Evolutionary conservation across 1,140 invertebrate species (phyloP), one percentile per base, ranked within the genome.

Genomic region (Sipha flava): DNA sequence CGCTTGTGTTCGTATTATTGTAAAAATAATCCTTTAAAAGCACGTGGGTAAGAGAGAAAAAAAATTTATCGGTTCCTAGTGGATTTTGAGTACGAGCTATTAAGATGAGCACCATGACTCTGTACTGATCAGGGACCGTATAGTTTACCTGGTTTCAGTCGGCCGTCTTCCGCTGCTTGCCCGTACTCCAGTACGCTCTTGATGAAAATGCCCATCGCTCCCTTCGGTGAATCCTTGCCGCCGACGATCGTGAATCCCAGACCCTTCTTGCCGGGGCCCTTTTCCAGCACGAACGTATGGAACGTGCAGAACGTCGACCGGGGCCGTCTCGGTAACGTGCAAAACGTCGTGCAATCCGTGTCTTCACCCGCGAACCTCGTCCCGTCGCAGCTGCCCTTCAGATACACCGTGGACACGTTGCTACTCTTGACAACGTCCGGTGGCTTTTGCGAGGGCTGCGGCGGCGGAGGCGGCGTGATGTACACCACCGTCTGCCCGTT

Each of bases 171-270:
- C 26, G 91, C 89, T 10, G 92, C 91, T 81, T 92, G 89, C 1
- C 92, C 92, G 52, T 88, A 88, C 12, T 90, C 88, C 80, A 92
- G 90, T 72, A 93, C 89, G 37, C 90, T 88, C 82, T 91, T 89
- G 43, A 93, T 90, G 84, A 91, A 92, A 80, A 93, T 92, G 0
- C 91, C 91, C 86, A 93, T 90, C 70, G 88, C 87, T 1, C 91
- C 91, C 75, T 89, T 88, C 0, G 91, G 89, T 4, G 91, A 91
- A 83, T 93, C 92, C 57, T 87, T 88, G 1, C 92, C 92, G 0
- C 95, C 95, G 0, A 97, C 95, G 81, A 97, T 95, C 45, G 93
- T 95, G 83, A 97, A 97, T 3, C 95, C 95, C 23, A 97, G 87
- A 0, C 92, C 93, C 85, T 94, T 95, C 83, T 92, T 93, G 2